Base-by-base conservation (phyloP, 2,888 invertebrate species). In the Apodemia mormo region DNA sequence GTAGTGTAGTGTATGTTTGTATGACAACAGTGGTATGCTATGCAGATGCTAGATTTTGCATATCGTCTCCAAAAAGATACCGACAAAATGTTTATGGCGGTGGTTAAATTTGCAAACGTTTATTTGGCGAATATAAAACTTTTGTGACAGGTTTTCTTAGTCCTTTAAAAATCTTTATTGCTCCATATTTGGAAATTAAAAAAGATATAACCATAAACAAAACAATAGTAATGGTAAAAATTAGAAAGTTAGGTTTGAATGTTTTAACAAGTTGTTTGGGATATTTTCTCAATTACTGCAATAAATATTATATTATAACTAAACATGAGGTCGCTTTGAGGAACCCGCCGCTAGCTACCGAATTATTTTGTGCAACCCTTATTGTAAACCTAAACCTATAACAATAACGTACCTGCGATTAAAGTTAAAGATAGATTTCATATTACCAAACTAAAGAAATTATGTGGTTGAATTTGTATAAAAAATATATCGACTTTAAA, bases 231-330 rank as follows among this genome's bases (percentile, higher is more conserved):
- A 33, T 30, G 61, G 61, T 58, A 61, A 61, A 61, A 61, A 33
- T 61, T 61, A 14, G 61, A 61, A 61, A 61, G 33, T 61, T 33
- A 30, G 61, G 33, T 61, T 61, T 61, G 12, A 61, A 61, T 30
- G 61, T 61, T 61, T 33, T 33, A 61, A 61, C 30, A 30, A 61
- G 10, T 30, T 33, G 61, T 30, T 61, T 61, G 14, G 61, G 61
- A 61, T 61, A 33, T 61, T 61, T 61, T 80, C 86, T 88, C 87
- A 88, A 92, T 92, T 89, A 89, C 89, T 71, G 88, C 87, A 90
- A 89, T 93, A 92, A 92, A 92, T 91, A 90, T 91, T 87, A 93
- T 92, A 89, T 88, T 90, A 87, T 86, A 88, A 81, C 86, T 78
- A 92, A 93, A 92, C 92, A 91, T 74, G 73, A 74, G 75, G 68